Conservation (phyloP, 2,797 vertebrate genomes). For the Menidia menidia region DNA sequence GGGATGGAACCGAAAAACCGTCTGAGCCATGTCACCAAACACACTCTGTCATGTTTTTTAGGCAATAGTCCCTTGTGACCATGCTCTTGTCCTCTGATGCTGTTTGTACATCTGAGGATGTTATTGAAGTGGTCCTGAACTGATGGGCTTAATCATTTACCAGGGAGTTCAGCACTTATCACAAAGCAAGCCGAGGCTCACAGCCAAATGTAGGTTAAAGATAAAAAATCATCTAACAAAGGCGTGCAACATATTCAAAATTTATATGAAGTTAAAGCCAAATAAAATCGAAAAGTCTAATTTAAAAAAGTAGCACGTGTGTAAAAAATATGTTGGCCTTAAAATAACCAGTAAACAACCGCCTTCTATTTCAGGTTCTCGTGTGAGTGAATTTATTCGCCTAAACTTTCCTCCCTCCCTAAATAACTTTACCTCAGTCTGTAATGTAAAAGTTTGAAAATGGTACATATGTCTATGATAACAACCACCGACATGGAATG, state of each 20-base stretch:
- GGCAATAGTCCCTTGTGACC: background rate
- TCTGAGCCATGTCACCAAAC: background rate
- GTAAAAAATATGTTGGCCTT: background rate
- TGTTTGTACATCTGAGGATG: constrained; percentile 29
- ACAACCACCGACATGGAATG: too few species aligned
- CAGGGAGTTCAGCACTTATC: constrained; percentile 55
- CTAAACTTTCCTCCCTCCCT: background rate
- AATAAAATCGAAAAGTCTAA: background rate
- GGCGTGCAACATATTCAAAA: too few species aligned
- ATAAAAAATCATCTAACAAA: too few species aligned
- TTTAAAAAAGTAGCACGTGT: background rate
- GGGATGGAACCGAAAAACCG: background rate
- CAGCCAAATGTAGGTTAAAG: background rate
- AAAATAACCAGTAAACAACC: background rate
- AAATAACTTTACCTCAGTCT: background rate
- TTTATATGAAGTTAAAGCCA: background rate
- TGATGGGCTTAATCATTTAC: constrained; percentile 77
- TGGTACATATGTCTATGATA: background rate
- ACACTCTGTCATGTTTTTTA: constrained; percentile 3
- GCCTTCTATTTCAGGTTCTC: background rate
- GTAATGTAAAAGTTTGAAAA: background rate
- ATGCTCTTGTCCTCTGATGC: constrained; percentile 1
- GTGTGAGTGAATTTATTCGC: background rate
- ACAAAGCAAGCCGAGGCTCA: constrained; percentile 47
- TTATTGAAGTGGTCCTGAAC: constrained; percentile 30